phyloP scores from a whole-genome alignment of 2,888 invertebrate genomes.

The Acanthopleura granulata region DNA sequence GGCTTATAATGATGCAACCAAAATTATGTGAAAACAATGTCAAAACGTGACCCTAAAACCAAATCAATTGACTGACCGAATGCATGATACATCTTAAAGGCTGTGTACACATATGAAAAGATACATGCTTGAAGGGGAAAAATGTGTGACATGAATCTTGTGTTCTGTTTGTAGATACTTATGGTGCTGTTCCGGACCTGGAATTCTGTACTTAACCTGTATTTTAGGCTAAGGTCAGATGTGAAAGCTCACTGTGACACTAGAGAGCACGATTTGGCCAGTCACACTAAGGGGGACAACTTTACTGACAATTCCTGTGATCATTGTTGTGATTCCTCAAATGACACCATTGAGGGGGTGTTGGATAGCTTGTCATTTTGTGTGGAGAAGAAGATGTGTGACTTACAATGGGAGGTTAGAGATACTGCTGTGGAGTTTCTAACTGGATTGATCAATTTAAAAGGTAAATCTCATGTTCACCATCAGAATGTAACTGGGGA shows the following conservation, averaged over 20 bases:
- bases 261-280: too few relatives aligned
- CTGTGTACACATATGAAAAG: too few relatives aligned
- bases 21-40: too few relatives aligned
- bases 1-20: too few relatives aligned
- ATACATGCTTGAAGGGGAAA: too few relatives aligned
- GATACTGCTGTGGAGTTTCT: constrained; percentile 33
- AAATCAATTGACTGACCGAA: too few relatives aligned
- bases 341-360: neutral
- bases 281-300: neutral
- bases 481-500: too few relatives aligned
- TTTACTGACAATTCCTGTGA: neutral
- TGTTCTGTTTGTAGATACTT: neutral
- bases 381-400: constrained; percentile 30
- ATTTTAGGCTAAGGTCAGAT: neutral
- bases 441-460: neutral
- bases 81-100: too few relatives aligned
- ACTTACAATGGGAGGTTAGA: constrained; percentile 35
- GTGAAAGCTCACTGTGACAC: too few relatives aligned
- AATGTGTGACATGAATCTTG: too few relatives aligned
- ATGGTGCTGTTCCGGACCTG: neutral
- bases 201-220: neutral
- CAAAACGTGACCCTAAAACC: too few relatives aligned
- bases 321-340: neutral
- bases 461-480: too few relatives aligned
- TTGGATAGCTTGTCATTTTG: neutral